These are phyloP conservation scores for Nothobranchius furzeri DNA, from an alignment of 2,113 vertebrate genomes.

Conservation along the genomic window DNA sequence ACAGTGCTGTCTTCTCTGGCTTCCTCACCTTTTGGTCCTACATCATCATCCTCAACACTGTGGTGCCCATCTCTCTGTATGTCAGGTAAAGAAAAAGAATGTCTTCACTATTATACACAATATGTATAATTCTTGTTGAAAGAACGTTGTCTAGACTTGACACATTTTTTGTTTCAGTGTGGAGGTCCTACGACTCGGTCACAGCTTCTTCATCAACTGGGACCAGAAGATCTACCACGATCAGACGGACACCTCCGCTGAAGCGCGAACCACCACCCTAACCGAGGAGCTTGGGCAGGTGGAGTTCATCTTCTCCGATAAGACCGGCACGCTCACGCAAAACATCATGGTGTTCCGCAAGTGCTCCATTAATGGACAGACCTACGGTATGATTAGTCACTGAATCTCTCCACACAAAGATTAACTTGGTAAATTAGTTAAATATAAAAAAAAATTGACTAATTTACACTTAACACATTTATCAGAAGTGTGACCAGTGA, in stretches of 20 bases:
- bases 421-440: too few relatives aligned
- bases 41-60: constrained; percentile 95
- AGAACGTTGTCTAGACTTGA: too few relatives aligned
- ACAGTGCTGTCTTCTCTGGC: constrained; percentile 82
- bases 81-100: constrained; percentile 81
- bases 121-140: too few relatives aligned
- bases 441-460: too few relatives aligned
- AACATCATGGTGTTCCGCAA: constrained; percentile 95
- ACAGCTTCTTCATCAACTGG: constrained; percentile 97
- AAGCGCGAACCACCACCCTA: constrained; percentile 90
- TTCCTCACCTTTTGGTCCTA: constrained; percentile 97
- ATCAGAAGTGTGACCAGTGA: too few relatives aligned
- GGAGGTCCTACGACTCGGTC: constrained; percentile 89
- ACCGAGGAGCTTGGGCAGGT: constrained; percentile 90
- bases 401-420: neutral
- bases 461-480: too few relatives aligned
- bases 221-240: constrained; percentile 88
- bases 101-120: neutral
- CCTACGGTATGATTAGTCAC: constrained; percentile 77
- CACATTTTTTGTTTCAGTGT: constrained; percentile 74
- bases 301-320: constrained; percentile 93
- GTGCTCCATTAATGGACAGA: constrained; percentile 85
- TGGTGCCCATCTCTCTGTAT: constrained; percentile 93
- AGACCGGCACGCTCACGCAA: constrained; percentile 92
- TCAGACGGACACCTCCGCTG: constrained; percentile 76